Conservation (phyloP, 2,888 invertebrate species). For the Andrena hattorfiana region DNA sequence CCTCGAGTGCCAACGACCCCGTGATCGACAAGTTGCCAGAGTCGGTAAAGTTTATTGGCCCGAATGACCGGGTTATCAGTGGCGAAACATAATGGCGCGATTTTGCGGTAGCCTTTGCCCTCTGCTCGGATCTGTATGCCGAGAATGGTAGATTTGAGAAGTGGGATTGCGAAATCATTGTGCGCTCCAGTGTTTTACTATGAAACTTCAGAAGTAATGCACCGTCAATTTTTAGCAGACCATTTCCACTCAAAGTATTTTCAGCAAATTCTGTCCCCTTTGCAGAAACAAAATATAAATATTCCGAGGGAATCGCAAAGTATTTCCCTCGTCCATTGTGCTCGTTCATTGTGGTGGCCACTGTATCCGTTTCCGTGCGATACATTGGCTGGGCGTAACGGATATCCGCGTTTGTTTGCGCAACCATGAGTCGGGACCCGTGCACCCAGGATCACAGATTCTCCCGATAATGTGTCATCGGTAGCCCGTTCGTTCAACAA, state of each 20-base stretch:
- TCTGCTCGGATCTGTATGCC: no score
- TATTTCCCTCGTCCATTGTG: slow-evolving; percentile 29
- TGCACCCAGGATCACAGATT: slow-evolving; percentile 17
- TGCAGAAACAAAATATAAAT: slow-evolving; percentile 11
- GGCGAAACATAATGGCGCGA: slow-evolving; percentile 49
- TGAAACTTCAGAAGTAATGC: no score
- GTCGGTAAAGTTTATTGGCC: slow-evolving; percentile 42
- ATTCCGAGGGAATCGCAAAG: slow-evolving; percentile 35
- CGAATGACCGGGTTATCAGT: slow-evolving; percentile 45
- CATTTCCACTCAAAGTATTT: no score
- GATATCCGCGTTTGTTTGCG: slow-evolving; percentile 39
- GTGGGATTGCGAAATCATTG: no score
- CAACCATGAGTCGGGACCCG: slow-evolving; percentile 12
- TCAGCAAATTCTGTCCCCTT: no score
- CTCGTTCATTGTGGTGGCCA: slow-evolving; percentile 16
- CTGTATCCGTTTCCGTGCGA: slow-evolving; percentile 22
- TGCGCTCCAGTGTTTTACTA: no score
- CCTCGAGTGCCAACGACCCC: slow-evolving; percentile 16
- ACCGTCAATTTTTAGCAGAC: no score
- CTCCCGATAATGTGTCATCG: slow-evolving; percentile 38
- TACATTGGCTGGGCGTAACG: slow-evolving; percentile 16
- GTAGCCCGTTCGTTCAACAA: not conserved
- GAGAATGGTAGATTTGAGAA: no score
- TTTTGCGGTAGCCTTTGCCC: not conserved
- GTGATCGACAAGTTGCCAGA: slow-evolving; percentile 30